Conservation (phyloP, 2,888 invertebrate species). For the Dichetophora obliterata region DNA sequence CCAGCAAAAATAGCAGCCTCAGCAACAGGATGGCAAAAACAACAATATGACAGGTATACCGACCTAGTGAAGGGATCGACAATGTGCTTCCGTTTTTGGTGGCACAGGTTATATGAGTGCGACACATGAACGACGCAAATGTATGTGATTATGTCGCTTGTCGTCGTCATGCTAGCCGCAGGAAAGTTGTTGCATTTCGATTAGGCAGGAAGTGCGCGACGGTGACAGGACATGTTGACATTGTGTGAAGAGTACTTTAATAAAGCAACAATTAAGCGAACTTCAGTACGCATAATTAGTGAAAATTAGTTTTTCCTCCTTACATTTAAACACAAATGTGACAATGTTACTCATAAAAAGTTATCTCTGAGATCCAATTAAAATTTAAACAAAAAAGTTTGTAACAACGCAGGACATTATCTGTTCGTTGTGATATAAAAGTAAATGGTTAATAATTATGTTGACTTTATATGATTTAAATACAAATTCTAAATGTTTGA, state of each 20-base stretch:
- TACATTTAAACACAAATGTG: background rate
- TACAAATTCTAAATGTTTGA: too few species aligned
- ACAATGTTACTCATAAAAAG: too few species aligned
- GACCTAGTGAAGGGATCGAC: background rate
- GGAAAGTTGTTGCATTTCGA: constrained; percentile 6
- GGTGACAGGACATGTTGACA: constrained; percentile 5
- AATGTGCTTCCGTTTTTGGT: background rate
- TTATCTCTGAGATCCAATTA: too few species aligned
- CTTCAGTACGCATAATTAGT: background rate
- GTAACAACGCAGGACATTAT: too few species aligned
- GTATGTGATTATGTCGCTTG: background rate
- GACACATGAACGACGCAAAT: constrained; percentile 1
- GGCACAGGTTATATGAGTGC: background rate
- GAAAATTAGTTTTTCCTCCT: background rate
- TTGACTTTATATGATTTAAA: too few species aligned
- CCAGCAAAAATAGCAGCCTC: background rate
- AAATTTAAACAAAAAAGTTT: too few species aligned
- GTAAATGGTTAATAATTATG: too few species aligned
- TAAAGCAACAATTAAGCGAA: background rate
- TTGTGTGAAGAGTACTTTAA: background rate
- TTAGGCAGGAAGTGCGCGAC: constrained; percentile 8
- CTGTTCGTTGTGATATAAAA: too few species aligned
- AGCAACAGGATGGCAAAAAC: background rate
- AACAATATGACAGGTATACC: background rate
- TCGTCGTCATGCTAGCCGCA: background rate